Evolutionary conservation across 2,888 invertebrate species (phyloP).

Genomic region (Resseliella maxima): DNA sequence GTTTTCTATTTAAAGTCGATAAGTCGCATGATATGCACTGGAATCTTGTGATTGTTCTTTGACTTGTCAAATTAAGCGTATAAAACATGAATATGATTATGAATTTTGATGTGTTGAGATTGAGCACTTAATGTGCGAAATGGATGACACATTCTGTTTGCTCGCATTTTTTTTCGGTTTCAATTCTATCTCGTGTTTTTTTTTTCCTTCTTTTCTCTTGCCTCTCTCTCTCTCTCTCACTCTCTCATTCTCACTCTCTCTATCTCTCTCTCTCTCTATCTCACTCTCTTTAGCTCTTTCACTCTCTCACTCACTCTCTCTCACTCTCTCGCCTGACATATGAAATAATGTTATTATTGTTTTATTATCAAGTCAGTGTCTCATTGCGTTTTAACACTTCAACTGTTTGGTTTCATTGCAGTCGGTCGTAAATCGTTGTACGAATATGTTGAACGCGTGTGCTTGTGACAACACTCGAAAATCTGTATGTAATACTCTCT

Average conservation of each 20-base stretch:
- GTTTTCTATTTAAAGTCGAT: slow-evolving; percentile 21
- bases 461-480: background rate
- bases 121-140: background rate
- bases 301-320: no score
- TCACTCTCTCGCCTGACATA: background rate
- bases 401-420: background rate
- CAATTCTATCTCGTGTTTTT: no score
- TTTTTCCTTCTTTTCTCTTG: no score
- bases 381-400: slow-evolving; percentile 10
- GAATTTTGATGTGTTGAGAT: slow-evolving; percentile 8
- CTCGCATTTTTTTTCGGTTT: background rate
- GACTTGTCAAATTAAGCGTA: background rate
- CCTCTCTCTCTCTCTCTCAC: no score
- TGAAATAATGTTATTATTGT: slow-evolving; percentile 50
- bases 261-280: no score
- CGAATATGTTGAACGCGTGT: background rate
- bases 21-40: slow-evolving; percentile 39
- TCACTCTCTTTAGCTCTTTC: no score
- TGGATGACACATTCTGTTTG: no score
- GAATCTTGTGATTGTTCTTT: background rate
- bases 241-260: no score
- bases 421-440: background rate
- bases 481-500: background rate
- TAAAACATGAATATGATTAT: slow-evolving; percentile 16
- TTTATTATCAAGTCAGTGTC: slow-evolving; percentile 3